Evolutionary conservation across 2,113 vertebrate genomes (phyloP), one percentile per base, ranked within the genome.

Genomic region (Archocentrus centrarchus): DNA sequence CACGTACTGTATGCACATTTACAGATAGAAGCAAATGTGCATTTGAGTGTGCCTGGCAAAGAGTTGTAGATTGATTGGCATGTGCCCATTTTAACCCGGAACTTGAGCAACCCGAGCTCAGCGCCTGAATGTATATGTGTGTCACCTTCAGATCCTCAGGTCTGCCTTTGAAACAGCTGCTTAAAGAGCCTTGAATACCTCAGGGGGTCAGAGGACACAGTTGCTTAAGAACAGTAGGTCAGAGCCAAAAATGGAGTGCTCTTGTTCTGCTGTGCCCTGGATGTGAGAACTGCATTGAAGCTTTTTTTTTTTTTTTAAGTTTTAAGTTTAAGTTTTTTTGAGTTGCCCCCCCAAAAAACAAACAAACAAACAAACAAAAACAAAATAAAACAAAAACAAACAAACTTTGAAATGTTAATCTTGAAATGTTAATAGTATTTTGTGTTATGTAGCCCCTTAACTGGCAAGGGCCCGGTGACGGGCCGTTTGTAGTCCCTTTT

Each of bases 111-210:
- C 75, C 77, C 73, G 81, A 92, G 84, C 80, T 81, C 1, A 41
- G 47, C 68, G 76, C 60, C 47, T 84, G 6, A 17, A 17, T 50
- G 14, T 8, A 27, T 32, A 18, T 15, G 20, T 39, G 55, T 62
- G 76, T 86, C 15, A 35, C 59, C 77, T 70, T 81, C 66, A 39
- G 66, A 77, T 84, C 66, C 77, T 62, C 75, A 85, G 88, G 89
- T 92, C 75, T 86, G 66, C 58, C 80, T 82, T 87, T 79, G 66
- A 90, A 89, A 92, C 93, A 90, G 88, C 91, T 93, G 93, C 86
- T 88, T 77, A 81, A 83, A 86, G 80, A 92, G 75, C 82, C 81
- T 85, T 75, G 83, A 91, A 94, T 92, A 85, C 81, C 85, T 60
- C 75, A 14, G 60, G 59, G 86, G 91, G 89, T 88, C 83, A 91